phyloP scores from a whole-genome alignment of 1,140 invertebrate species.

The Drosophila biarmipes region DNA sequence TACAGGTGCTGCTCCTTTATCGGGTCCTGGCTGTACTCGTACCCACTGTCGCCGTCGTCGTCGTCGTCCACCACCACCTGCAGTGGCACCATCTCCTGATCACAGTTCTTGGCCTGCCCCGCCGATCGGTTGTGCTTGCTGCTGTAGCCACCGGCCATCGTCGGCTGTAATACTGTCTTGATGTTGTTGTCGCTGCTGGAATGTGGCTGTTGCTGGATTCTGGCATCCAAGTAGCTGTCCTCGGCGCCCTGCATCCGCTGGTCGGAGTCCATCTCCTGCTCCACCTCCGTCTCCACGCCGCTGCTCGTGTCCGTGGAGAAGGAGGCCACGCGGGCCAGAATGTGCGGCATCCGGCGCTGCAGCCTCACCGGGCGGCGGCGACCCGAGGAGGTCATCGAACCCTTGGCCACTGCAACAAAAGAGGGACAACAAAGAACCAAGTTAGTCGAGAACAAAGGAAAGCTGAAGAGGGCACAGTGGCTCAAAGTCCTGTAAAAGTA shows the following conservation, averaged over 20 bases:
- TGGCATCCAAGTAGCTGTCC: conserved; percentile 6
- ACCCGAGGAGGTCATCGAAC: conserved; percentile 51
- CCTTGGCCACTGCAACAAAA: conserved; percentile 62
- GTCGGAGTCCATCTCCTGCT: conserved; percentile 10
- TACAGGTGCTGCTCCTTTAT: conserved; percentile 27
- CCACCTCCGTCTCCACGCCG: conserved; percentile 13
- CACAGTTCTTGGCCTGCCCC: conserved; percentile 37
- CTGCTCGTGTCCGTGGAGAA: conserved; percentile 12
- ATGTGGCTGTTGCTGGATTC: conserved; percentile 38
- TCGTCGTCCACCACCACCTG: conserved; percentile 21
- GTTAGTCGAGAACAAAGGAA: not conserved
- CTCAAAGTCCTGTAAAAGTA: not conserved
- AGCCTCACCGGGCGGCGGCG: conserved; percentile 48
- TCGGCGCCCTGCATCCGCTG: conserved; percentile 32
- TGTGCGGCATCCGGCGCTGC: conserved; percentile 23
- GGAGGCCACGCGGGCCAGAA: conserved; percentile 11
- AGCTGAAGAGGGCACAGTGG: not conserved
- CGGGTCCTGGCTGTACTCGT: conserved; percentile 43
- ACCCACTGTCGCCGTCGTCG: conserved; percentile 62
- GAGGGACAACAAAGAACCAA: conserved; percentile 1
- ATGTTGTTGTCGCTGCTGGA: conserved; percentile 48
- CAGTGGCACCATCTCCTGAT: conserved; percentile 15
- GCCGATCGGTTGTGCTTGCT: conserved; percentile 24
- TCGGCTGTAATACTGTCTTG: conserved; percentile 74
- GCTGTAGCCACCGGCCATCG: conserved; percentile 34